Conservation (phyloP, 2,797 vertebrate species). For the Cebuella pygmaea region DNA sequence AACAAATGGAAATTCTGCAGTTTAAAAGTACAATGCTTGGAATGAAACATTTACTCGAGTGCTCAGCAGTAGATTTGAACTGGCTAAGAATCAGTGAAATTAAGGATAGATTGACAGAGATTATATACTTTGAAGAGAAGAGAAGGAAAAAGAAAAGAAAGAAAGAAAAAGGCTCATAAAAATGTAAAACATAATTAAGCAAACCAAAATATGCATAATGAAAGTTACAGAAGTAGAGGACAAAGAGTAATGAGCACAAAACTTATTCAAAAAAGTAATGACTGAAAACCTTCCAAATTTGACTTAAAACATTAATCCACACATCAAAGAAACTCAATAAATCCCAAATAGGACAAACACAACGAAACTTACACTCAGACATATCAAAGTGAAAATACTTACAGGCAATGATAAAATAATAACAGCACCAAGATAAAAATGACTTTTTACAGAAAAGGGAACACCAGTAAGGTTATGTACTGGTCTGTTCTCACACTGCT, state of each 20-base stretch:
- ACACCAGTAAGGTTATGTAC: not conserved
- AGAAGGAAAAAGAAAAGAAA: not conserved
- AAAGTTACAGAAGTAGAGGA: not conserved
- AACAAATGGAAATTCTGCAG: not conserved
- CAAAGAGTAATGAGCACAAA: not conserved
- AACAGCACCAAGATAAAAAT: constrained; percentile 5
- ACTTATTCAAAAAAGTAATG: not conserved
- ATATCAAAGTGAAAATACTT: not conserved
- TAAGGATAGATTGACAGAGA: not conserved
- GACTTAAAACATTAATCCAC: not conserved
- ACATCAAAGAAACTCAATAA: not conserved
- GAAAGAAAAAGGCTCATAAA: not conserved
- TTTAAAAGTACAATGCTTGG: not conserved
- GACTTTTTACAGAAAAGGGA: not conserved
- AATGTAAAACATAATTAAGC: not conserved
- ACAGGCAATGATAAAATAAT: not conserved
- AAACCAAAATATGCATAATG: not conserved
- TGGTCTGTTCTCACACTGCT: not conserved
- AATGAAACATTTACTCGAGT: not conserved
- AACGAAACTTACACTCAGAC: not conserved
- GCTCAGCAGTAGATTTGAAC: not conserved
- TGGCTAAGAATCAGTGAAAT: not conserved
- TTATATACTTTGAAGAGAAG: not conserved
- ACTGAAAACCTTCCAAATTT: not conserved
- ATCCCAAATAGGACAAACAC: not conserved